Evolutionary conservation across 2,113 vertebrate genomes (phyloP).

Genomic region (Rattus rattus): DNA sequence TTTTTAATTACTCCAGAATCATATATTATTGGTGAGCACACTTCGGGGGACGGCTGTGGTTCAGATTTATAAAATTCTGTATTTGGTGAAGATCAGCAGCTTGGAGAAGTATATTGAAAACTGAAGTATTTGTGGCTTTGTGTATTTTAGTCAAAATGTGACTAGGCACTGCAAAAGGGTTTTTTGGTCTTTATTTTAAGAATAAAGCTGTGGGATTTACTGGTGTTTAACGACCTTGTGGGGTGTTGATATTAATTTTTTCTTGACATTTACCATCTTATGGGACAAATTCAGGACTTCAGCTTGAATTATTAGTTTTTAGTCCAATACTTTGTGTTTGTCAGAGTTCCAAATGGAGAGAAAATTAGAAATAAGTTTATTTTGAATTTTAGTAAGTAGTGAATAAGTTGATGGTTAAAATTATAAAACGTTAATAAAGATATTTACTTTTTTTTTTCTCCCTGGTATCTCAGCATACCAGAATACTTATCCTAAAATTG

Average conservation of each 20-base stretch:
- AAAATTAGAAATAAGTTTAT: conserved; percentile 30
- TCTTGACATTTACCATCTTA: conserved; percentile 26
- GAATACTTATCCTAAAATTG: conserved; percentile 21
- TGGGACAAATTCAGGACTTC: not conserved
- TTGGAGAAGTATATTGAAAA: conserved; percentile 37
- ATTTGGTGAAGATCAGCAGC: conserved; percentile 25
- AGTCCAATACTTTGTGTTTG: conserved; percentile 42
- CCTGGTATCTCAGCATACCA: conserved; percentile 32
- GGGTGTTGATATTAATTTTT: not conserved
- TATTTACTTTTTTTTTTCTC: not conserved
- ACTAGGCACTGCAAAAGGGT: not conserved
- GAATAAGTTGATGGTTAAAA: not conserved
- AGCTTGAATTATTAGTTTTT: conserved; percentile 23
- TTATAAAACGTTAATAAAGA: not conserved
- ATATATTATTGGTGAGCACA: not conserved
- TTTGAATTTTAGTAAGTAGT: conserved; percentile 46
- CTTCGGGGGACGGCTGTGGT: not conserved
- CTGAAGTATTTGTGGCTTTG: not conserved
- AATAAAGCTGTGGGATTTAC: conserved; percentile 36
- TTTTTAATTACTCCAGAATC: conserved; percentile 46
- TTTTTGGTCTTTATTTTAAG: not conserved
- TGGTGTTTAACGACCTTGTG: conserved; percentile 44
- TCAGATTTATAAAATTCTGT: conserved; percentile 6
- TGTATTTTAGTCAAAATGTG: conserved; percentile 37
- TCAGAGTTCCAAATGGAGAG: not conserved